Conservation (phyloP, 2,113 vertebrate genomes). For the Xiphophorus couchianus region DNA sequence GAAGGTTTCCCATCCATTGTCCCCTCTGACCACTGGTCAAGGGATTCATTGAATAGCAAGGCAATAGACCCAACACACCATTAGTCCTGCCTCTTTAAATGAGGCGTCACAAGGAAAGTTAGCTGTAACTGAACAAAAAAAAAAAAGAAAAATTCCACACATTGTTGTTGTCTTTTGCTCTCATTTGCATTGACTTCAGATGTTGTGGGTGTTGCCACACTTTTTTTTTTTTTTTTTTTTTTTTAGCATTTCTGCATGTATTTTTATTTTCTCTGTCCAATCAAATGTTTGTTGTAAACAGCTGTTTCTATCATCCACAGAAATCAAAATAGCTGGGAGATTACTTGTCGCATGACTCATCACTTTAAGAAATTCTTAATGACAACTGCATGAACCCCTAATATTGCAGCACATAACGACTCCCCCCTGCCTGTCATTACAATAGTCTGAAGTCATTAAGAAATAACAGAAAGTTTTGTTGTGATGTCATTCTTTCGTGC, state of each 20-base stretch:
- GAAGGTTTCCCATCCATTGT: constrained; percentile 11
- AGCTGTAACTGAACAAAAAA: neutral
- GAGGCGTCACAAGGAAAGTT: neutral
- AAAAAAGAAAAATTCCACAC: neutral
- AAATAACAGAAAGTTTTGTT: constrained; percentile 38
- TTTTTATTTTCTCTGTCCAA: neutral
- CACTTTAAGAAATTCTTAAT: neutral
- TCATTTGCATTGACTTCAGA: neutral
- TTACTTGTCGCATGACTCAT: neutral
- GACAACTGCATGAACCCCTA: neutral
- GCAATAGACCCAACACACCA: neutral
- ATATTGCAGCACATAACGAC: constrained; percentile 5
- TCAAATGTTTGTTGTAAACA: neutral
- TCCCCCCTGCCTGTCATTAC: constrained; percentile 19
- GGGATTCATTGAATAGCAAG: constrained; percentile 3
- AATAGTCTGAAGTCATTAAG: constrained; percentile 5
- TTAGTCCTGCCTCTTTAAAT: neutral
- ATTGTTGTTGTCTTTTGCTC: neutral
- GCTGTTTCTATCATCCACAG: neutral
- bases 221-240: too few relatives aligned
- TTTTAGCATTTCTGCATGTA: neutral
- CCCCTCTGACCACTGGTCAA: constrained; percentile 4
- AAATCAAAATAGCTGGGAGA: neutral
- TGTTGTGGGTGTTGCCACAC: neutral
- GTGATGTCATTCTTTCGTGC: constrained; percentile 33